These are phyloP conservation scores for Cathartes aura DNA, from an alignment of 2,113 vertebrate genomes.

Conservation along the genomic window DNA sequence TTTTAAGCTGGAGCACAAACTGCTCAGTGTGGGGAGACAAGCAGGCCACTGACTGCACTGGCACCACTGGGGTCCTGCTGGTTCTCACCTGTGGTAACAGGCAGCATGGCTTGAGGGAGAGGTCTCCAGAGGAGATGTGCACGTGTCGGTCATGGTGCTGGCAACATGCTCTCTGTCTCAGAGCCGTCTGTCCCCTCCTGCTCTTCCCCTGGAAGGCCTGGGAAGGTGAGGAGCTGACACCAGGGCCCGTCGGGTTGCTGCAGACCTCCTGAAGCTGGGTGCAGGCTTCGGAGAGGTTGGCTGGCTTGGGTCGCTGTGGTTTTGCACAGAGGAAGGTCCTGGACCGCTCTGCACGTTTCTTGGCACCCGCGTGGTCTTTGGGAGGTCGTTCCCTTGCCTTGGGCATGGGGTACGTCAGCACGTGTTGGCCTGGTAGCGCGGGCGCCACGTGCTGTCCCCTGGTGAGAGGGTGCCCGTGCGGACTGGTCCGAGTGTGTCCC, in stretches of 20 bases:
- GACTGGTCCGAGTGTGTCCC: neutral
- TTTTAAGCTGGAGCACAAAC: neutral
- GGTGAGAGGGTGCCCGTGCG: neutral
- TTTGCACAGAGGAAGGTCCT: neutral
- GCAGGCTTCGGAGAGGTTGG: neutral
- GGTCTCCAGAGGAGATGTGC: neutral
- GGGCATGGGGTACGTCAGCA: rapidly evolving
- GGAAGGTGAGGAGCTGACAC: neutral
- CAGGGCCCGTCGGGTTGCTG: neutral
- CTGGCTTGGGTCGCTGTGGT: rapidly evolving
- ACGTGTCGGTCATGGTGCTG: neutral
- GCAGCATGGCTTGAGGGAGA: neutral
- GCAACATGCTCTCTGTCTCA: neutral
- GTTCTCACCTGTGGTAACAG: neutral
- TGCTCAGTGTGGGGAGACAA: neutral
- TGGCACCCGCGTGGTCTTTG: neutral
- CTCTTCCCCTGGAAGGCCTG: neutral
- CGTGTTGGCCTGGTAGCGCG: rapidly evolving
- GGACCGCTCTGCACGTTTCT: rapidly evolving
- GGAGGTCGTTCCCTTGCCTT: neutral
- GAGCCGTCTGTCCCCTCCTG: neutral
- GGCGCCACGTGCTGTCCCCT: neutral
- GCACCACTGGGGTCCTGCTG: neutral
- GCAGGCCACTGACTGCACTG: rapidly evolving
- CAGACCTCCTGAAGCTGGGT: neutral